Percentiles rank a stretch among this genome's conserved stretches.
phyloP scores from a whole-genome alignment of 2,888 invertebrate genomes.

The Xylota segnis region DNA sequence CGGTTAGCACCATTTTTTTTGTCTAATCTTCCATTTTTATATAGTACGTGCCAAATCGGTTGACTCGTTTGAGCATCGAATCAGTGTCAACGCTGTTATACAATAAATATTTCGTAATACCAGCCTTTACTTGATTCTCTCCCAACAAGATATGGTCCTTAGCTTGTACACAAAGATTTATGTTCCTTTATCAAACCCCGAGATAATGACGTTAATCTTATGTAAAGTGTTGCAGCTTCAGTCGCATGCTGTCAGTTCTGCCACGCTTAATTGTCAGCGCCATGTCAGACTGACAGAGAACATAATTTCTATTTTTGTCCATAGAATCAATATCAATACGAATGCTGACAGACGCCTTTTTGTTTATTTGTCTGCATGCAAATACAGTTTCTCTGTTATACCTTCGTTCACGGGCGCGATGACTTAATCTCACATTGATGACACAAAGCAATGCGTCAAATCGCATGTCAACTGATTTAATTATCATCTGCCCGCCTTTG shows the following conservation, averaged over 20 bases:
- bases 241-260: not conserved
- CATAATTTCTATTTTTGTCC: conserved; percentile 25
- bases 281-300: not conserved
- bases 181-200: not conserved
- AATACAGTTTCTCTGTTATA: not conserved
- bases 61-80: no score
- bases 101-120: no score
- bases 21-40: no score
- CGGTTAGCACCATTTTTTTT: no score
- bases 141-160: no score
- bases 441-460: conserved; percentile 50
- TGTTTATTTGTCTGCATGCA: not conserved
- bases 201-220: conserved; percentile 5
- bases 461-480: conserved; percentile 62
- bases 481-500: conserved; percentile 34
- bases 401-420: not conserved
- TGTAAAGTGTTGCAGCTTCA: not conserved
- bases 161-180: not conserved
- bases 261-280: not conserved
- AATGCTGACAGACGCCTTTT: not conserved
- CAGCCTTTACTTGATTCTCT: no score
- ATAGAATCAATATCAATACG: conserved; percentile 1
- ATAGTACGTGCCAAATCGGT: no score
- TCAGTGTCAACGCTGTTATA: no score
- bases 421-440: conserved; percentile 30